These are phyloP conservation scores for Tetragnatha montana DNA, from an alignment of 2,888 invertebrate genomes.

Conservation along the genomic window DNA sequence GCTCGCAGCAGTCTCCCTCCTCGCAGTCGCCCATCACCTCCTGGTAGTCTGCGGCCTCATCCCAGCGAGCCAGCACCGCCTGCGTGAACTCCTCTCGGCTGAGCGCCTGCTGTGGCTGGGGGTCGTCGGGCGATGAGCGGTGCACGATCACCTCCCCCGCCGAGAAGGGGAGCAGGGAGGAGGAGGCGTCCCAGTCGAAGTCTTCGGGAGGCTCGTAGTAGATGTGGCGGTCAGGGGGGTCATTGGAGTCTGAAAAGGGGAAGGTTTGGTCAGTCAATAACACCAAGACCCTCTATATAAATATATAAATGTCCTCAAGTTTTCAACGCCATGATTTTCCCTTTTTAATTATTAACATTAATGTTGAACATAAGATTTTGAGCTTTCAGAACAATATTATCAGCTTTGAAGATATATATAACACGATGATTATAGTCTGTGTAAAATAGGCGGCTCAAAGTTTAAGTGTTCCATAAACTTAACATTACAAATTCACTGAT, in stretches of 20 bases:
- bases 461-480: too few species aligned
- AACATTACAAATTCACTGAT: too few species aligned
- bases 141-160: constrained; percentile 63
- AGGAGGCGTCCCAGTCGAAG: constrained; percentile 56
- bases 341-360: too few species aligned
- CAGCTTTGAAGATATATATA: too few species aligned
- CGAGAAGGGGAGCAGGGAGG: constrained; percentile 29
- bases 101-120: constrained; percentile 55
- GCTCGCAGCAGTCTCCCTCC: constrained; percentile 53
- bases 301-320: too few species aligned
- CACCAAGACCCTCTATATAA: too few species aligned
- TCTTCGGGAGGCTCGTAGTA: constrained; percentile 70
- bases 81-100: constrained; percentile 69
- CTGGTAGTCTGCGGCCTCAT: neutral
- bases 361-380: too few species aligned
- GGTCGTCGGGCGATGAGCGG: constrained; percentile 43
- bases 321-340: too few species aligned
- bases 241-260: constrained; percentile 26
- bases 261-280: neutral
- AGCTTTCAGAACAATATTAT: too few species aligned
- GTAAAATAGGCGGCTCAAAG: too few species aligned
- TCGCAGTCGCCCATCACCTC: constrained; percentile 55
- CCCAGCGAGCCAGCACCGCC: constrained; percentile 62
- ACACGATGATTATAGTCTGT: too few species aligned
- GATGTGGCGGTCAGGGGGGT: constrained; percentile 53